These are phyloP conservation scores for Junco hyemalis DNA, from an alignment of 2,113 vertebrate genomes.

Conservation along the genomic window DNA sequence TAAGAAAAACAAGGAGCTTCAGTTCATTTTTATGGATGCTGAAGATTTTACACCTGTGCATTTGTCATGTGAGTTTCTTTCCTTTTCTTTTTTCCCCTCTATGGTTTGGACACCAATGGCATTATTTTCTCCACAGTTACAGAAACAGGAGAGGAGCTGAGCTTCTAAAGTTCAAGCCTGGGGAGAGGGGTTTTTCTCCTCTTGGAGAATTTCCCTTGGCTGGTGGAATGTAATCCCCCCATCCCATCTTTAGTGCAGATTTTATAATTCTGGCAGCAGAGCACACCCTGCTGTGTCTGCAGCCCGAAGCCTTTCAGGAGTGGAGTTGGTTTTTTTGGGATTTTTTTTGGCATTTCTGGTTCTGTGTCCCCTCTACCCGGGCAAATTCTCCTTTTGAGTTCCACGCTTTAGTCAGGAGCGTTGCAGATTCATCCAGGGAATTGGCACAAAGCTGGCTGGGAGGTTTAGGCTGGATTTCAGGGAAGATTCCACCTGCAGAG, in stretches of 20 bases:
- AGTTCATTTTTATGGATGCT: constrained; percentile 91
- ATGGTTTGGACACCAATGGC: constrained; percentile 77
- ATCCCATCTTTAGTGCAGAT: constrained; percentile 47
- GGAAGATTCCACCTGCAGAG: not conserved
- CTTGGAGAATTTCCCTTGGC: constrained; percentile 43
- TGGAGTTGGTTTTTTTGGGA: constrained; percentile 2
- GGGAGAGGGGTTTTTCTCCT: constrained; percentile 57
- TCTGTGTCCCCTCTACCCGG: constrained; percentile 7
- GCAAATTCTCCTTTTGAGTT: not conserved
- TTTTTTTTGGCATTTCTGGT: constrained; percentile 40
- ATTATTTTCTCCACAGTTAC: constrained; percentile 79
- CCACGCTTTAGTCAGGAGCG: constrained; percentile 29
- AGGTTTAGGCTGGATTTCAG: not conserved
- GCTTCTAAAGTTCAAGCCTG: constrained; percentile 70
- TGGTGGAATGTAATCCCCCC: constrained; percentile 66
- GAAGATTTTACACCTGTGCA: constrained; percentile 88
- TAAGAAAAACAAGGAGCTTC: constrained; percentile 79
- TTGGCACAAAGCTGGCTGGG: not conserved
- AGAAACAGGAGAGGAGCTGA: constrained; percentile 60
- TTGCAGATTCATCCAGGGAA: not conserved
- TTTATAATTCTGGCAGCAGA: constrained; percentile 80
- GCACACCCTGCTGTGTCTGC: constrained; percentile 74
- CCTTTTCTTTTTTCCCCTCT: constrained; percentile 60
- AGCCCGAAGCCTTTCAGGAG: constrained; percentile 62
- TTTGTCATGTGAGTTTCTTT: constrained; percentile 78